Evolutionary conservation across 2,888 invertebrate genomes (phyloP).

Genomic region (Tenthredo distinguenda): DNA sequence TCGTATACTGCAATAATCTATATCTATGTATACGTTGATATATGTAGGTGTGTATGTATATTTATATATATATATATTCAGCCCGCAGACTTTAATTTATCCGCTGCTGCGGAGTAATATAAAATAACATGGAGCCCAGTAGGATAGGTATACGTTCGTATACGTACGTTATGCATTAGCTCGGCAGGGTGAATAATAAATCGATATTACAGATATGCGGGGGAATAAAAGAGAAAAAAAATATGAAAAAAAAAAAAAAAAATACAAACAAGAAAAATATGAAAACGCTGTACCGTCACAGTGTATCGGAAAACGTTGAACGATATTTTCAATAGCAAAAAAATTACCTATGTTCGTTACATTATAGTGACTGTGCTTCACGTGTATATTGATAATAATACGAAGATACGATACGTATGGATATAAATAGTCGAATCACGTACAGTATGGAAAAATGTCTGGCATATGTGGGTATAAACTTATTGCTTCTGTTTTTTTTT

Average conservation of each 20-base stretch:
- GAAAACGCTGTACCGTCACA: not conserved
- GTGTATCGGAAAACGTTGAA: constrained; percentile 2
- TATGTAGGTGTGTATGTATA: not conserved
- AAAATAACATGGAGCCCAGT: not conserved
- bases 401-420: not conserved
- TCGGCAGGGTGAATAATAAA: not conserved
- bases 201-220: not conserved
- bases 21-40: not conserved
- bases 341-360: not conserved
- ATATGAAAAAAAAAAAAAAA: not conserved
- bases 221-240: not conserved
- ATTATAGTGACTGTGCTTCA: not conserved
- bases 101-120: not conserved
- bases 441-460: not conserved
- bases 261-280: not conserved
- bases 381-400: not conserved
- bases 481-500: not conserved
- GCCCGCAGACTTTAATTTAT: not conserved
- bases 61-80: not conserved
- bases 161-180: constrained; percentile 2
- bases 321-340: not conserved
- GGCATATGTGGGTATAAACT: not conserved
- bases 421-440: not conserved
- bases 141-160: not conserved
- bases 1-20: not conserved